Evolutionary conservation across 2,113 vertebrate species (phyloP), one percentile per base, ranked within the genome.

Genomic region (Hippocampus zosterae): DNA sequence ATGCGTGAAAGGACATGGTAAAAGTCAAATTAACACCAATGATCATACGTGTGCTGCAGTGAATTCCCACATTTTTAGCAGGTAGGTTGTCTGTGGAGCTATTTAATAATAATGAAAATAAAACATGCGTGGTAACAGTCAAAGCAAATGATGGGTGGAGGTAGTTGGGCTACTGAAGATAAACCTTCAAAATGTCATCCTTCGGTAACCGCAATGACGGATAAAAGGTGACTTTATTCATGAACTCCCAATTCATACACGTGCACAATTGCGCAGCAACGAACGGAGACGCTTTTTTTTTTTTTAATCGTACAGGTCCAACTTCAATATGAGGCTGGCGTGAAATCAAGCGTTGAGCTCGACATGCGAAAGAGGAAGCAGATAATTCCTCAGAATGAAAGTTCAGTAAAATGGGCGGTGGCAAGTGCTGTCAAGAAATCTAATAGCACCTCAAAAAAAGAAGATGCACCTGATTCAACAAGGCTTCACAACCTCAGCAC

Each of bases 271-370:
- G 73, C 78, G 74, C 70, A 69, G 79, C 72, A 77, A 62, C 42
- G 37, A 79, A 82, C 13, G 1, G 66, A 82, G 79, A n/a, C 8
- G 41, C 21, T 10, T 44, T 65, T 37, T 37, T 37, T 37, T 37
- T 37, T 37, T 7, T 37, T 37, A 33, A 23, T 65, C 23, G 70
- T 53, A 69, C 56, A 81, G 72, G 29, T 78, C 84, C 87, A 88
- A 85, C 87, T 91, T 91, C 88, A 88, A 89, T 89, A 87, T 91
- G 88, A 91, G 84, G 89, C 84, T 87, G 89, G 85, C n/a, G 40
- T 84, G 80, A 85, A 81, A 75, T 73, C 82, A 57, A 73, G 65
- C 71, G 33, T 52, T 76, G 25, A 44, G 67, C 42, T 56, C 66
- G 37, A 75, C 69, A 77, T 37, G 80, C 42, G 56, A 79, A 68